phyloP scores from a whole-genome alignment of 1,140 invertebrate species.

The Apolygus lucorum region DNA sequence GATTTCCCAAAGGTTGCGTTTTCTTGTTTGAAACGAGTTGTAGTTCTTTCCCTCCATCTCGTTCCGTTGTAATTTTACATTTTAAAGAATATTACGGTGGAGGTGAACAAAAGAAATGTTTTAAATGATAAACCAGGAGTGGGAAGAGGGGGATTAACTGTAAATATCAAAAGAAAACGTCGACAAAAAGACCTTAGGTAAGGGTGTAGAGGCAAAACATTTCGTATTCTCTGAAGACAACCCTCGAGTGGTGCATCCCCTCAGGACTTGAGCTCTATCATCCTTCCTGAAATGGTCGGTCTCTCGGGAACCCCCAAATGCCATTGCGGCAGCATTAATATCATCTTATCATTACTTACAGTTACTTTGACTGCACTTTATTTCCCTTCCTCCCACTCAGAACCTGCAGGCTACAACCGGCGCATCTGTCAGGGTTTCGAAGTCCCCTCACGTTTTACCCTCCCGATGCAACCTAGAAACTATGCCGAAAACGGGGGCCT shows the following conservation, averaged over 20 bases:
- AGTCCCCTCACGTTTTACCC: neutral
- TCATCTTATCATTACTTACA: constrained; percentile 17
- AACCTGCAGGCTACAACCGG: neutral
- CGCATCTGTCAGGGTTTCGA: neutral
- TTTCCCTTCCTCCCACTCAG: neutral
- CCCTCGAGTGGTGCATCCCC: no score
- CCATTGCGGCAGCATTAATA: constrained; percentile 13
- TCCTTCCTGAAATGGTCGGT: neutral
- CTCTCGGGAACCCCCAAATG: constrained; percentile 2
- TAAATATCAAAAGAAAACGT: no score
- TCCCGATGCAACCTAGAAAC: neutral
- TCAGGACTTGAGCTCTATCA: neutral
- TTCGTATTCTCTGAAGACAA: neutral
- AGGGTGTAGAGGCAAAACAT: constrained; percentile 5
- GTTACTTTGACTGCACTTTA: constrained; percentile 5
- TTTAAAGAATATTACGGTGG: no score
- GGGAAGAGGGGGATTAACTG: no score
- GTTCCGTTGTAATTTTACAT: no score
- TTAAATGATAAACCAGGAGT: no score
- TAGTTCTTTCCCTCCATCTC: no score
- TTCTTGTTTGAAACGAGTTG: no score
- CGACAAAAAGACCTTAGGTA: no score
- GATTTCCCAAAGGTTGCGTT: no score
- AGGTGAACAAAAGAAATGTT: no score
- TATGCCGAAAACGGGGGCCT: neutral